Conservation (phyloP, 2,888 invertebrate genomes). For the Blastobasis adustella region DNA sequence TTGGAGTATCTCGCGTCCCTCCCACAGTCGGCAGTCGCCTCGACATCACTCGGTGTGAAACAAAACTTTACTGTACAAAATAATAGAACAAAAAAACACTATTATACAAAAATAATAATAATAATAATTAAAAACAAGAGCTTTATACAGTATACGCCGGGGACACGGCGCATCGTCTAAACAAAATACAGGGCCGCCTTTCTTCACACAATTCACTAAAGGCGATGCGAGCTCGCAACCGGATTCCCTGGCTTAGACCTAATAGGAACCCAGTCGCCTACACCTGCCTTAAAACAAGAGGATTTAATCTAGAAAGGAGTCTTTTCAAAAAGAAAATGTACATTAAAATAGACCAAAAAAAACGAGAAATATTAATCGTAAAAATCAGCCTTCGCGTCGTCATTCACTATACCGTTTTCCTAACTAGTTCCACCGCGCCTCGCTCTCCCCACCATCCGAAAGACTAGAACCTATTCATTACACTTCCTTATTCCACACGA, state of each 20-base stretch:
- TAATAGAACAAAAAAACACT: constrained; percentile 43
- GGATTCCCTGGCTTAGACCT: too few relatives aligned
- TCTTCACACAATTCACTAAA: background rate
- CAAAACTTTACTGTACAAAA: constrained; percentile 59
- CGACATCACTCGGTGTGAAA: constrained; percentile 39
- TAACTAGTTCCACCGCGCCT: constrained; percentile 25
- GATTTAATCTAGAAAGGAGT: constrained; percentile 5
- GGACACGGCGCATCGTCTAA: constrained; percentile 20
- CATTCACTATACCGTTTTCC: constrained; percentile 42
- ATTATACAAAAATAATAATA: constrained; percentile 48
- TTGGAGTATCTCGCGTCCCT: constrained; percentile 8
- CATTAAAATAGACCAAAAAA: constrained; percentile 13
- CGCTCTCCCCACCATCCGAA: constrained; percentile 20
- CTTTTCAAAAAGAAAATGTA: constrained; percentile 14
- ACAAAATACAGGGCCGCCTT: constrained; percentile 12
- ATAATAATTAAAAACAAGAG: constrained; percentile 33
- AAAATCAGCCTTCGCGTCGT: constrained; percentile 61
- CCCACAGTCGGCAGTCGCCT: constrained; percentile 13
- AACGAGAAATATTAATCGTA: constrained; percentile 38
- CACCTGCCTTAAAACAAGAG: background rate
- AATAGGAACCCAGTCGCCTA: background rate
- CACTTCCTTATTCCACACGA: too few relatives aligned
- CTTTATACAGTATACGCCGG: constrained; percentile 35
- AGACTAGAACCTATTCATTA: constrained; percentile 13
- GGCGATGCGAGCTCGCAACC: too few relatives aligned